Conservation (phyloP, 2,888 invertebrate genomes). For the Pandemis cinnamomeana region DNA sequence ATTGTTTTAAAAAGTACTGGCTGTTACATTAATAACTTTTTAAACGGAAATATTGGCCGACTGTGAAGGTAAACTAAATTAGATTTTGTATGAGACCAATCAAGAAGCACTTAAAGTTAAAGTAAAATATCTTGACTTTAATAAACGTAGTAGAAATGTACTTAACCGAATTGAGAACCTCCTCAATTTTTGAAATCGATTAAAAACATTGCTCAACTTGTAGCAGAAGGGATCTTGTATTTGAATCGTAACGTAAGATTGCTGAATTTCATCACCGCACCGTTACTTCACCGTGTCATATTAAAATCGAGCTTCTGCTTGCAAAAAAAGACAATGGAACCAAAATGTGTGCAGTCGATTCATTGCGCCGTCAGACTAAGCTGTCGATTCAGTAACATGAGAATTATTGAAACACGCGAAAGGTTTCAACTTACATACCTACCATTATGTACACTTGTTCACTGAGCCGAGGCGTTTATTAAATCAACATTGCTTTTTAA, state of each 20-base stretch:
- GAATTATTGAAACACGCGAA: constrained; percentile 10
- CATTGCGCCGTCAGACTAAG: constrained; percentile 9
- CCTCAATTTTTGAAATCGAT: too few relatives aligned
- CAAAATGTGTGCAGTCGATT: neutral
- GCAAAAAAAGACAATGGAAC: constrained; percentile 4
- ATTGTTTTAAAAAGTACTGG: too few relatives aligned
- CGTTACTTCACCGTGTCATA: neutral
- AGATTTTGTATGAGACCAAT: too few relatives aligned
- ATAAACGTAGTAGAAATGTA: too few relatives aligned
- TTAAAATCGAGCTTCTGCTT: constrained; percentile 5
- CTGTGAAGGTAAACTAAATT: too few relatives aligned
- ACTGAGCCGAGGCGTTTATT: constrained; percentile 4
- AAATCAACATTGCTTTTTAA: neutral
- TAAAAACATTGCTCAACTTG: too few relatives aligned
- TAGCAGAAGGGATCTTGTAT: neutral
- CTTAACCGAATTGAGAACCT: too few relatives aligned
- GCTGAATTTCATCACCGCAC: neutral
- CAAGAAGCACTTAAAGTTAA: too few relatives aligned
- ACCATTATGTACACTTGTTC: neutral
- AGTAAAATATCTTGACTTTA: too few relatives aligned
- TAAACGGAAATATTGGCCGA: too few relatives aligned
- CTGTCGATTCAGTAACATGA: constrained; percentile 7
- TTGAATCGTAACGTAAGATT: neutral
- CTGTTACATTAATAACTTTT: too few relatives aligned
- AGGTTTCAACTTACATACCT: constrained; percentile 6